These are phyloP conservation scores for Pelobates fuscus DNA, from an alignment of 2,113 vertebrate species.

Conservation along the genomic window DNA sequence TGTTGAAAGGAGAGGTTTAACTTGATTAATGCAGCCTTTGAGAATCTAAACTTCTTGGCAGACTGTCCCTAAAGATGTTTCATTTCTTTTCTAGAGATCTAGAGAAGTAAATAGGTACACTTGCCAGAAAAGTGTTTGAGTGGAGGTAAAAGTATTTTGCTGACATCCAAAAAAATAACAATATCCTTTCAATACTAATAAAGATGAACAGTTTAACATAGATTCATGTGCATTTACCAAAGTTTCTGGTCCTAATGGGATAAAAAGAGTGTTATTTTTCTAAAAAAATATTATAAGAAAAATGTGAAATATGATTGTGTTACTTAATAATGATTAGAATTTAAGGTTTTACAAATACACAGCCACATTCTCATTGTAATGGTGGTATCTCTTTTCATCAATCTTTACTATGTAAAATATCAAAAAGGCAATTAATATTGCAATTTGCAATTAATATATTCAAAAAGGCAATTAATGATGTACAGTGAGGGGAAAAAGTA, in stretches of 20 bases:
- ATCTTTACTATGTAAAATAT: not conserved
- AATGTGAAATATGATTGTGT: conserved; percentile 18
- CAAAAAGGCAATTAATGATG: no score
- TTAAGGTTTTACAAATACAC: conserved; percentile 12
- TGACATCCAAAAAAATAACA: conserved; percentile 47
- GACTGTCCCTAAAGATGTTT: conserved; percentile 39
- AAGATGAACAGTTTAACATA: conserved; percentile 37
- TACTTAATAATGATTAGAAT: conserved; percentile 14
- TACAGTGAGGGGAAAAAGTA: no score
- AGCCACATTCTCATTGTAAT: conserved; percentile 15
- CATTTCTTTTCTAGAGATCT: not conserved
- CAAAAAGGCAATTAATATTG: no score
- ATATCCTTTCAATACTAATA: conserved; percentile 19
- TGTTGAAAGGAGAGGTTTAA: conserved; percentile 58
- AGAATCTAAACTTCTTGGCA: conserved; percentile 54
- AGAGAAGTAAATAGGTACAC: conserved; percentile 43
- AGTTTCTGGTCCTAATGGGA: conserved; percentile 34
- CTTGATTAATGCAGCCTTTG: conserved; percentile 60
- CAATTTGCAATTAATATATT: no score
- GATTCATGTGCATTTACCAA: not conserved
- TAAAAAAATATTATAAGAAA: conserved; percentile 32
- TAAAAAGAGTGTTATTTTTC: not conserved
- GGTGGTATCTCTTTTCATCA: not conserved
- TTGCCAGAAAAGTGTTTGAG: conserved; percentile 44
- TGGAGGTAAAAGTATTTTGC: conserved; percentile 36